Evolutionary conservation across 2,888 invertebrate species (phyloP).

Genomic region (Nomada ferruginata): DNA sequence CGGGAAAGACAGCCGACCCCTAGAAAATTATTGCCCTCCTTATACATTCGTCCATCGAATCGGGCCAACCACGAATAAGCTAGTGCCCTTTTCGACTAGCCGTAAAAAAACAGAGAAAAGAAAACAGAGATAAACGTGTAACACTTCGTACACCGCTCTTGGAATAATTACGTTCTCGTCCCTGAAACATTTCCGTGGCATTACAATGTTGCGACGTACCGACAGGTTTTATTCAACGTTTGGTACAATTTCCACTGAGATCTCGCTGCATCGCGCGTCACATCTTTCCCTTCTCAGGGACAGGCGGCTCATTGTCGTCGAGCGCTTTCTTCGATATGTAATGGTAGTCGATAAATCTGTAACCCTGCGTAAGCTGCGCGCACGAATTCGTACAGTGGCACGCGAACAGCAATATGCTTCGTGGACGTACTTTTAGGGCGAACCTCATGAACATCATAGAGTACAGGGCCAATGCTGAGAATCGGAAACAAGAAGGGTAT

Average conservation of each 20-base stretch:
- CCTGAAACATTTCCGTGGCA: no score
- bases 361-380: constrained; percentile 84
- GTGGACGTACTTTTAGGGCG: constrained; percentile 76
- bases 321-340: constrained; percentile 78
- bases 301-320: neutral
- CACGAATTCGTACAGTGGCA: constrained; percentile 76
- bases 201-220: no score
- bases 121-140: neutral
- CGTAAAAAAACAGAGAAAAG: neutral
- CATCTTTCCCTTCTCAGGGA: neutral
- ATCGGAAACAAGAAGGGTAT: neutral
- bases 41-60: constrained; percentile 80
- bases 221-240: neutral
- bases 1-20: constrained; percentile 50
- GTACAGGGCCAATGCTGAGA: constrained; percentile 77
- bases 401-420: constrained; percentile 77
- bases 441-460: constrained; percentile 79
- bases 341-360: constrained; percentile 89
- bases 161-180: no score
- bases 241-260: neutral
- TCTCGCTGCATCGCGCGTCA: neutral
- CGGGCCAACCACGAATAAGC: constrained; percentile 77
- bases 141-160: neutral
- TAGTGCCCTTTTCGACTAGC: constrained; percentile 52
- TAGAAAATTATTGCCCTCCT: constrained; percentile 82